Conservation (phyloP, 2,113 vertebrate species). For the Chlorodrepanis virens region DNA sequence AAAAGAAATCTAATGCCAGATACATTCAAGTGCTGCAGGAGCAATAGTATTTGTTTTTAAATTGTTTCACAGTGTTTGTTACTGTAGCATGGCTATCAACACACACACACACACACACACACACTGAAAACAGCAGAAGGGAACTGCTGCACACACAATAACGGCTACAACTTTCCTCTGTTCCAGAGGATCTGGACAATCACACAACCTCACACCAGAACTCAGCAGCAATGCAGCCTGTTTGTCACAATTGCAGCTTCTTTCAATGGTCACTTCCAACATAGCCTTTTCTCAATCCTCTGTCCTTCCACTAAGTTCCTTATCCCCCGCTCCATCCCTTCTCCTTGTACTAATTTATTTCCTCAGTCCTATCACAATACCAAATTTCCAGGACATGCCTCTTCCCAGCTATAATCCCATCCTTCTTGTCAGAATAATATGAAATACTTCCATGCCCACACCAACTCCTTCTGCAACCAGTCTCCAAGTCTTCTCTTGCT, state of each 20-base stretch:
- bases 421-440: neutral
- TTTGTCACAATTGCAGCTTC: neutral
- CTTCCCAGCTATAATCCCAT: neutral
- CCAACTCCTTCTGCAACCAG: neutral
- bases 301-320: neutral
- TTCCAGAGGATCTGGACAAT: neutral
- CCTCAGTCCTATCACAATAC: neutral
- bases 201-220: neutral
- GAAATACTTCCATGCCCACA: neutral
- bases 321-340: neutral
- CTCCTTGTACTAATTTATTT: neutral
- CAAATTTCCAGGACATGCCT: neutral
- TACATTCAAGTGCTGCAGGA: neutral
- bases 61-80: neutral
- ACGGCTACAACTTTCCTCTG: accelerated
- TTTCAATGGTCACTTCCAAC: neutral
- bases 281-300: neutral
- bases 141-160: neutral
- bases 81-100: neutral
- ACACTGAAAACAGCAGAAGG: neutral
- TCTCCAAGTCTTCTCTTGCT: neutral
- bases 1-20: neutral
- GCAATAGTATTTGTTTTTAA: neutral
- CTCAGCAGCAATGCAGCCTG: neutral
- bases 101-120: too few species aligned